Evolutionary conservation across 2,888 invertebrate genomes (phyloP), one percentile per base, ranked within the genome.

Genomic region (Drosophila acutilabella): DNA sequence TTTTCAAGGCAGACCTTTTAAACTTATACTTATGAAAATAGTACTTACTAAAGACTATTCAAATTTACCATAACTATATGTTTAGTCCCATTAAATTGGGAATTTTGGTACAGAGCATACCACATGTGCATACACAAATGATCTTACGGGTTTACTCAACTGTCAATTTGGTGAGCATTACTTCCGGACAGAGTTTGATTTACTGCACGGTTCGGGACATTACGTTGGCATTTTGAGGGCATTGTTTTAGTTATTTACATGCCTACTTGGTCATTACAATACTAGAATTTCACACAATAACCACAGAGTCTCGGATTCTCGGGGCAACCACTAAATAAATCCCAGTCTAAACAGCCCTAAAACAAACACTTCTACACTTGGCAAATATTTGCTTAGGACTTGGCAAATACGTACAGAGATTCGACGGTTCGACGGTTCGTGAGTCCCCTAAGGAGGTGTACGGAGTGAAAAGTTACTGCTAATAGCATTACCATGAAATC

Each of bases 401-500:
- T 44, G 62, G 11, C 14, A 54, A 69, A 58, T 69, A 58, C 41
- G 33, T 36, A 44, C 10, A n/a, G 33, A 56, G 44, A 20, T 77
- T 50, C 36, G 38, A 44, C n/a, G 64, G 65, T 60, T 75, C 69
- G 80, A 69, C 86, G 84, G 86, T 76, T 88, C 89, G 86, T 84
- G 88, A 76, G 75, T 75, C 70, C 67, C 67, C 67, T 38, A 23
- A 56, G 36, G 50, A 71, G 60, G 40, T 64, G 73, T 71, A n/a
- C 2, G 11, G 72, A 78, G 80, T 80, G 84, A 80, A 81, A 81
- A 85, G 85, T 88, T 84, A 88, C 78, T 86, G 89, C 77, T 81
- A 81, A 86, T 78, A 71, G 78, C 81, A 89, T 88, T 86, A 81
- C 52, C 62, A 59, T 14, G 30, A 11, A 48, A 59, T 44, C 53